Evolutionary conservation across 92 coral and sea anemone genomes (phyloP), one percentile per base, ranked within the genome.

Genomic region (Porites evermanni): DNA sequence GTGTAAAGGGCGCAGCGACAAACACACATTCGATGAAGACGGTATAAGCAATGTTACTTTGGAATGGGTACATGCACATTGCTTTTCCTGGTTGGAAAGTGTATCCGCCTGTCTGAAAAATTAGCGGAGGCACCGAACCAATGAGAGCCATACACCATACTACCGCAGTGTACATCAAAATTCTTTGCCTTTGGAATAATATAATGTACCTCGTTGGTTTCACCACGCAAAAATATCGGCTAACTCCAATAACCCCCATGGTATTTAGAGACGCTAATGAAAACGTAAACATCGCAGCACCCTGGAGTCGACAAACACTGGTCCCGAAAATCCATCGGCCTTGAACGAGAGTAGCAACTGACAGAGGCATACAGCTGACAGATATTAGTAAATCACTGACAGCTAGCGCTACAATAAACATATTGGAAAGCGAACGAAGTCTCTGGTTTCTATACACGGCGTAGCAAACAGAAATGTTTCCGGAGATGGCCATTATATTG

Each of bases 71-170:
- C 7, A 91, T 63, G 64, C 96, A 93, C 89, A 93, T 81, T 6
- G 89, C 92, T 79, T 89, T 92, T 38, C 93, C 95, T 54, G 95
- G 93, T 24, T 92, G 93, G 58, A 92, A 92, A 12, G 69, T 58
- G 81, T 78, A 92, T 66, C 88, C 89, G 2, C 74, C 92, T 6
- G 65, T 47, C 63, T 51, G 17, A 20, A 87, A 58, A 56, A 90
- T 79, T 24, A 90, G 68, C 0, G 95, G 95, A 9, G 93, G 95
- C 7, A 90, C 67, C 0, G 95, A 84, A 3, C 87, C 95, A 64
- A 93, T 54, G 1, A 90, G 65, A 8, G 91, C 86, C 13, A 69
- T 58, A 19, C 65, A 70, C 93, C 93, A 93, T 0, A 88, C 79
- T 0, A 64, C 47, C 17, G 76, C 78, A 12, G 87, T 76, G 10